Evolutionary conservation across 1,140 invertebrate species (phyloP).

Genomic region (Batillaria attramentaria): DNA sequence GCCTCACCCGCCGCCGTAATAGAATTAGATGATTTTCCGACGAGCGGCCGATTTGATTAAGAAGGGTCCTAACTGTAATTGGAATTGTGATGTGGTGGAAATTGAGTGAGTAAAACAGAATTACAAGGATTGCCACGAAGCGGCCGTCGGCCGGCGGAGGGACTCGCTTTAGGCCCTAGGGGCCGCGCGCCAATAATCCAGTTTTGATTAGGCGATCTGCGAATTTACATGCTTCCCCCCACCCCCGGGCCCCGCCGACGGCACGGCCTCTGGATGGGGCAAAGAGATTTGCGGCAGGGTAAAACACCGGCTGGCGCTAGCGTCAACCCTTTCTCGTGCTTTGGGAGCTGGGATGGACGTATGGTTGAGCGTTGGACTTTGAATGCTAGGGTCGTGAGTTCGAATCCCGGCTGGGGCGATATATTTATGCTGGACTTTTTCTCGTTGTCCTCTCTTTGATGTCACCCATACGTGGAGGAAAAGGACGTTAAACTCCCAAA

Average conservation of each 20-base stretch:
- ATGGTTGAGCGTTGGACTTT: neutral
- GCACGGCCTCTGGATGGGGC: neutral
- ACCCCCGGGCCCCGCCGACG: constrained; percentile 4
- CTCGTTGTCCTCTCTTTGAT: too few species aligned
- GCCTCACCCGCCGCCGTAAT: constrained; percentile 33
- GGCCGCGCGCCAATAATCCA: constrained; percentile 33
- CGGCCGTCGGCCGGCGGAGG: constrained; percentile 25
- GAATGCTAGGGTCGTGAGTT: neutral
- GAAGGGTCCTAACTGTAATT: constrained; percentile 48
- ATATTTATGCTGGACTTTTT: too few species aligned
- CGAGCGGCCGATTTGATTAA: constrained; percentile 45
- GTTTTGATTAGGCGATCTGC: constrained; percentile 46
- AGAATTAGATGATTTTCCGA: constrained; percentile 40
- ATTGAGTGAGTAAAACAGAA: constrained; percentile 52
- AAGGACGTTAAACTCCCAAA: too few species aligned
- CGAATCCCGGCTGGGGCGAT: too few species aligned
- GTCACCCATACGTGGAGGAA: too few species aligned
- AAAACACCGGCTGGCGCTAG: neutral
- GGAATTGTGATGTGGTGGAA: constrained; percentile 46
- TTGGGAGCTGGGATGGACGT: neutral
- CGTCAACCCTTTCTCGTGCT: neutral
- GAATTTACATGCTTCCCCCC: constrained; percentile 32
- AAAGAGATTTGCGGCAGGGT: neutral
- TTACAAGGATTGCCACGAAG: constrained; percentile 33
- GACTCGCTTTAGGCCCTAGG: neutral